Conservation (phyloP, 2,113 vertebrate species). For the Guaruba guarouba region DNA sequence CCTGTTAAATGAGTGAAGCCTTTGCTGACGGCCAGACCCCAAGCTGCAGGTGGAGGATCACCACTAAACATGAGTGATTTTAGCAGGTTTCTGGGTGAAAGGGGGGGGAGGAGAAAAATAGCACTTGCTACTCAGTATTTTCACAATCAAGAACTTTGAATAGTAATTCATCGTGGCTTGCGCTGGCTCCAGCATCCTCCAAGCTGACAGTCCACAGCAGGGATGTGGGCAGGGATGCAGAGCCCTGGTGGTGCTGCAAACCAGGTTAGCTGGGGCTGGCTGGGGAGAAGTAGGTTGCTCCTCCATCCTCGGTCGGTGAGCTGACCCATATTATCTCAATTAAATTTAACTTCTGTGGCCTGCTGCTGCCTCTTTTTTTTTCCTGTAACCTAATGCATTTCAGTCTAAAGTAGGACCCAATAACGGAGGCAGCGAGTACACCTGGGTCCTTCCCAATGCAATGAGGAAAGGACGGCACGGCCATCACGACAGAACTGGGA, state of each 20-base stretch:
- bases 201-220: accelerated
- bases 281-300: constrained; percentile 38
- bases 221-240: neutral
- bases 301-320: neutral
- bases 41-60: neutral
- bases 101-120: neutral
- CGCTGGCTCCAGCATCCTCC: neutral
- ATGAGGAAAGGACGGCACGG: neutral
- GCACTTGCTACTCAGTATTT: neutral
- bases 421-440: neutral
- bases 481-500: neutral
- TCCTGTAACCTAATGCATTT: neutral
- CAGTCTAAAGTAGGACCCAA: neutral
- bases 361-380: neutral
- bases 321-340: constrained; percentile 72
- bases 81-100: neutral
- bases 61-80: neutral
- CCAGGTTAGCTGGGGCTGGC: neutral
- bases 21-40: neutral
- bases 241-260: neutral
- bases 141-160: neutral
- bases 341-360: constrained; percentile 33
- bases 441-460: neutral
- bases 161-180: neutral
- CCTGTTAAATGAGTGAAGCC: accelerated